phyloP scores from a whole-genome alignment of 2,888 invertebrate genomes.

The Asteroscopus sphinx region DNA sequence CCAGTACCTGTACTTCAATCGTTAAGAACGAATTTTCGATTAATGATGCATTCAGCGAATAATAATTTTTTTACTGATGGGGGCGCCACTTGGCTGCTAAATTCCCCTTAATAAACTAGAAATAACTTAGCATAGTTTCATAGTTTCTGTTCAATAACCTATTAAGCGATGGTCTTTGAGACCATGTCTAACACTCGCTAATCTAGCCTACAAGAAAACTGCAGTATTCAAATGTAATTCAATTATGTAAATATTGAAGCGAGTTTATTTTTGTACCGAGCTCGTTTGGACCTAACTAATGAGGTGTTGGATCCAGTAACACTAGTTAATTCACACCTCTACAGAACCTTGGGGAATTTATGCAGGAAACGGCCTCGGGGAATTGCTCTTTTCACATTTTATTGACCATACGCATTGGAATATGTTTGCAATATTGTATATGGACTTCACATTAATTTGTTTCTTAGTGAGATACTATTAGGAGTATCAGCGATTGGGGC shows the following conservation, averaged over 20 bases:
- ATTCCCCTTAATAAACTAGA: neutral
- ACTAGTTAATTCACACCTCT: constrained; percentile 48
- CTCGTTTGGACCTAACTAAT: constrained; percentile 43
- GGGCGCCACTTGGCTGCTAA: too few relatives aligned
- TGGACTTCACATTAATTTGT: neutral
- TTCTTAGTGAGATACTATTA: neutral
- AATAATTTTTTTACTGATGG: too few relatives aligned
- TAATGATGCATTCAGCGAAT: too few relatives aligned
- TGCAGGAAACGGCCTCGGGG: constrained; percentile 33
- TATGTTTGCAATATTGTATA: neutral
- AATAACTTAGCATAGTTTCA: neutral
- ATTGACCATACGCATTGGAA: constrained; percentile 9
- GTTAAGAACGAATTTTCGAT: too few relatives aligned
- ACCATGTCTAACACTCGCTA: constrained; percentile 40
- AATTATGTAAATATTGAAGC: constrained; percentile 52
- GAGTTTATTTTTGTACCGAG: constrained; percentile 51
- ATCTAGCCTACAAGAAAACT: constrained; percentile 46
- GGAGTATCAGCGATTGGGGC: too few relatives aligned
- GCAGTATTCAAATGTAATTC: constrained; percentile 56
- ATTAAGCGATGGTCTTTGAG: constrained; percentile 28
- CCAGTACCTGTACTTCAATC: too few relatives aligned
- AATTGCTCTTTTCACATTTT: constrained; percentile 29
- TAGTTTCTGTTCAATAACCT: constrained; percentile 12
- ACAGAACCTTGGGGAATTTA: constrained; percentile 32
- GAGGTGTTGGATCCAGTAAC: constrained; percentile 47